Conservation (phyloP, 2,113 vertebrate genomes). For the Noctilio leporinus region DNA sequence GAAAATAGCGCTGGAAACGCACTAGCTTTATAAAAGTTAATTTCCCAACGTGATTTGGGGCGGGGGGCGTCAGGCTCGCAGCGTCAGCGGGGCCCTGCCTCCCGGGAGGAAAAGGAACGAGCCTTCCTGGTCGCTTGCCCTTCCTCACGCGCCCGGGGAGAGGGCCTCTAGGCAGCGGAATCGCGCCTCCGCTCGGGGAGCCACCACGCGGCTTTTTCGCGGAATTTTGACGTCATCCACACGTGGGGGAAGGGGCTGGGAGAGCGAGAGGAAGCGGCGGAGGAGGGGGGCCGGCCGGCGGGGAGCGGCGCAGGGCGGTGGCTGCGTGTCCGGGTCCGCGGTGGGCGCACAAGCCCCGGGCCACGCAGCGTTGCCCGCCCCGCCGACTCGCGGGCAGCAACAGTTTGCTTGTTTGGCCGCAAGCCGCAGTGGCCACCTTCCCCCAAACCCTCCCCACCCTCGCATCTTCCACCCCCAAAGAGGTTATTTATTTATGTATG, state of each 20-base stretch:
- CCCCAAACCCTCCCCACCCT: not conserved
- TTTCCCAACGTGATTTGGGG: constrained; percentile 27
- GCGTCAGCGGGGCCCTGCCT: not conserved
- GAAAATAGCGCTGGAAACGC: constrained; percentile 57
- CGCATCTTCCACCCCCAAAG: not conserved
- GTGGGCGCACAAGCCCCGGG: not conserved
- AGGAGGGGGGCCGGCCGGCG: constrained; percentile 38
- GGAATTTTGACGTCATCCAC: constrained; percentile 73
- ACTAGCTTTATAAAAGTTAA: constrained; percentile 9
- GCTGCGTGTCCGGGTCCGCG: not conserved
- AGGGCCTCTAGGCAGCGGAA: constrained; percentile 22
- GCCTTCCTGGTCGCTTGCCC: not conserved
- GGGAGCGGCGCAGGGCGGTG: not conserved
- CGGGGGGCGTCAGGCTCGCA: not conserved
- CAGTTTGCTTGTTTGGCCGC: not conserved
- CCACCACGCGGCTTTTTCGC: constrained; percentile 76
- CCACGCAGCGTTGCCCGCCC: not conserved
- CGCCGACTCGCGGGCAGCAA: not conserved
- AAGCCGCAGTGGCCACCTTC: not conserved
- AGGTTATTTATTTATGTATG: not conserved
- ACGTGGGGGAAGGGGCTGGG: constrained; percentile 67
- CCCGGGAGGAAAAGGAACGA: not conserved
- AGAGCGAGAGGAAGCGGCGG: constrained; percentile 65
- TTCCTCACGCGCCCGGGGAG: not conserved
- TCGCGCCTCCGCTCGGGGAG: constrained; percentile 56